These are phyloP conservation scores for Carabus problematicus DNA, from an alignment of 2,888 invertebrate genomes.

Conservation along the genomic window DNA sequence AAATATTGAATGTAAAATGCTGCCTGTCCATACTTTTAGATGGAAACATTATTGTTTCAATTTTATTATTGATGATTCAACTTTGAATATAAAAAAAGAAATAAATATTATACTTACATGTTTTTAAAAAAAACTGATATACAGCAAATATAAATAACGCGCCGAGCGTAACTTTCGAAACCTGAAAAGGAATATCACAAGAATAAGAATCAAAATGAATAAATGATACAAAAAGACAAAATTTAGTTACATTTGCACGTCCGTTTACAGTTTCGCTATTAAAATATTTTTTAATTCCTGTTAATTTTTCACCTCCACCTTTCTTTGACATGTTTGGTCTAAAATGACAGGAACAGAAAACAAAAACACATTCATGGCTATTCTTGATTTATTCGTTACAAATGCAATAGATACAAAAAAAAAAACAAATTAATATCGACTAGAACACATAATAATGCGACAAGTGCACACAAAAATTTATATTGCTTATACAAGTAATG, in stretches of 20 bases:
- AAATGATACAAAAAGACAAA: not conserved
- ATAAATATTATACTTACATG: slow-evolving; percentile 11
- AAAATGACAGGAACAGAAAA: slow-evolving; percentile 17
- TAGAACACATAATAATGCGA: slow-evolving; percentile 7
- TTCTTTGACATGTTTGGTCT: not conserved
- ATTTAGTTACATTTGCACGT: slow-evolving; percentile 62
- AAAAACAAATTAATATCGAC: slow-evolving; percentile 25
- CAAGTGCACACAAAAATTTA: too few species aligned
- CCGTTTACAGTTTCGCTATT: slow-evolving; percentile 63
- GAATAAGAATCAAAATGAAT: not conserved
- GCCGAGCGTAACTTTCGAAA: slow-evolving; percentile 59
- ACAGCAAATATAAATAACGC: slow-evolving; percentile 44
- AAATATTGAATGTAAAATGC: too few species aligned
- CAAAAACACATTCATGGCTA: slow-evolving; percentile 11
- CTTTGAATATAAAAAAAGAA: not conserved
- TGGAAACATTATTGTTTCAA: too few species aligned
- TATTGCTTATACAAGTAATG: not conserved
- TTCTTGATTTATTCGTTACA: slow-evolving; percentile 24
- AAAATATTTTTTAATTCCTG: slow-evolving; percentile 61
- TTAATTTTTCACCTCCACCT: slow-evolving; percentile 51
- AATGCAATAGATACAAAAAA: slow-evolving; percentile 17
- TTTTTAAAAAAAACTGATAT: slow-evolving; percentile 23
- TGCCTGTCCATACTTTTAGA: too few species aligned
- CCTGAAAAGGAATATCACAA: slow-evolving; percentile 52
- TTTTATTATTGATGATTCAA: not conserved